Percentiles rank a stretch among this genome's conserved stretches.
Evolutionary conservation across 2,797 vertebrate species (phyloP).

Genomic region (Tragopan temminckii): DNA sequence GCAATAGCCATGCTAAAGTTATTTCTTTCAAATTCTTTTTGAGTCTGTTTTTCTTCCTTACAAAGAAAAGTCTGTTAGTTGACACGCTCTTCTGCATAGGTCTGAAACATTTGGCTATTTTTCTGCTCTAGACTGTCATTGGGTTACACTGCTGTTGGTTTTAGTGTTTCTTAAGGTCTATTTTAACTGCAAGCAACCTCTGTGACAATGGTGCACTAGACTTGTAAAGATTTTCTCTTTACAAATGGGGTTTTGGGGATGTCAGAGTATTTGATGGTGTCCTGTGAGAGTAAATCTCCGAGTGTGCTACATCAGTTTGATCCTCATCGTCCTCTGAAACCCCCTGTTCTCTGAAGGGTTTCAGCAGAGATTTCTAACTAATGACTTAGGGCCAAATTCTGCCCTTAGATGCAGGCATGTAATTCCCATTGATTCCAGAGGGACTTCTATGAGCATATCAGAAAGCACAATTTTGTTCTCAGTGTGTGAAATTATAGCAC

Average conservation of each 20-base stretch:
- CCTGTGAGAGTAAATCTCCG: slow-evolving; percentile 44
- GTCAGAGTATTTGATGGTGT: slow-evolving; percentile 37
- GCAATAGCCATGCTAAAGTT: background rate
- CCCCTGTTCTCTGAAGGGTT: slow-evolving; percentile 46
- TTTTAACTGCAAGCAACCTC: background rate
- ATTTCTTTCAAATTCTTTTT: background rate
- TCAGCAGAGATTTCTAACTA: slow-evolving; percentile 73
- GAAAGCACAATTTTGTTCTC: slow-evolving; percentile 59
- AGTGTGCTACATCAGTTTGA: slow-evolving; percentile 59
- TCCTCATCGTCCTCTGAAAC: slow-evolving; percentile 64
- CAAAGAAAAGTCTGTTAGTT: background rate
- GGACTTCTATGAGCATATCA: slow-evolving; percentile 41
- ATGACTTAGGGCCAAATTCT: slow-evolving; percentile 77
- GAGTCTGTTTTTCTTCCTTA: background rate
- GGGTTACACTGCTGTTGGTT: background rate
- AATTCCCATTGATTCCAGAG: slow-evolving; percentile 61
- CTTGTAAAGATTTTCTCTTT: slow-evolving; percentile 26
- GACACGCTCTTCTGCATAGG: background rate
- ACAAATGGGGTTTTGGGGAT: slow-evolving; percentile 21
- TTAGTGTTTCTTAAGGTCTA: background rate
- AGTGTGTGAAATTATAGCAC: slow-evolving; percentile 60
- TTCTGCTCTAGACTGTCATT: background rate
- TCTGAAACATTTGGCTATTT: background rate
- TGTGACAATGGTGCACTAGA: background rate
- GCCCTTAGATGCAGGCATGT: slow-evolving; percentile 59